phyloP scores from a whole-genome alignment of 2,888 invertebrate genomes.

The Hartigia nigra region DNA sequence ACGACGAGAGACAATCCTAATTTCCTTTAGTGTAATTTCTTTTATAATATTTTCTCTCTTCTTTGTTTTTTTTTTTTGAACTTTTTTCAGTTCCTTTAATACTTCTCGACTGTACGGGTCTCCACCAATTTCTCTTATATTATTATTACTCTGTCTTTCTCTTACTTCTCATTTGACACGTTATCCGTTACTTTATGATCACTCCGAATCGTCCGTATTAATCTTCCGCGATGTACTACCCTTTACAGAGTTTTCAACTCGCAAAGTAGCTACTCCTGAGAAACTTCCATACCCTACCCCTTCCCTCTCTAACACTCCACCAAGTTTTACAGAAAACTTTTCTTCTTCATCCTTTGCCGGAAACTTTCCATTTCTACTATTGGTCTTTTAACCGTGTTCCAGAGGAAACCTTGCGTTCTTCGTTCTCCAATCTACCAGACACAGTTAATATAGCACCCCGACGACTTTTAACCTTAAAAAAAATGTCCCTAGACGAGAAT shows the following conservation, averaged over 20 bases:
- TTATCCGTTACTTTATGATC: not conserved
- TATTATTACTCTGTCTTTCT: not conserved
- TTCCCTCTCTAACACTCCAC: not conserved
- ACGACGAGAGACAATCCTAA: not conserved
- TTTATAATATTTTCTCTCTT: not conserved
- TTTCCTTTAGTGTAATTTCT: not conserved
- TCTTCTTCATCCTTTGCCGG: not conserved
- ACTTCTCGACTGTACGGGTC: not conserved
- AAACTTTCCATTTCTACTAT: not conserved
- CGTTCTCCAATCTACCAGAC: not conserved
- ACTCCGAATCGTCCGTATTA: slow-evolving; percentile 5
- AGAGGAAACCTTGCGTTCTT: not conserved
- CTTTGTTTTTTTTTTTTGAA: not conserved
- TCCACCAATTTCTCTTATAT: not conserved
- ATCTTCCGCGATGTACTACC: slow-evolving; percentile 3
- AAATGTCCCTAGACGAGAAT: not conserved
- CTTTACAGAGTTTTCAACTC: slow-evolving; percentile 3
- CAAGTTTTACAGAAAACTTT: not conserved
- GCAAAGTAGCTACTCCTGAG: not conserved
- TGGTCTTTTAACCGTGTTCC: not conserved
- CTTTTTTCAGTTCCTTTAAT: not conserved
- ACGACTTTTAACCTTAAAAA: not conserved
- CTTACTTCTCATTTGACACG: not conserved
- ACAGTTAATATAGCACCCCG: not conserved
- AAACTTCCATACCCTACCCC: not conserved